Percentiles rank a stretch among this genome's conserved stretches.
Evolutionary conservation across 2,888 invertebrate species (phyloP).

Genomic region (Cosmia trapezina): DNA sequence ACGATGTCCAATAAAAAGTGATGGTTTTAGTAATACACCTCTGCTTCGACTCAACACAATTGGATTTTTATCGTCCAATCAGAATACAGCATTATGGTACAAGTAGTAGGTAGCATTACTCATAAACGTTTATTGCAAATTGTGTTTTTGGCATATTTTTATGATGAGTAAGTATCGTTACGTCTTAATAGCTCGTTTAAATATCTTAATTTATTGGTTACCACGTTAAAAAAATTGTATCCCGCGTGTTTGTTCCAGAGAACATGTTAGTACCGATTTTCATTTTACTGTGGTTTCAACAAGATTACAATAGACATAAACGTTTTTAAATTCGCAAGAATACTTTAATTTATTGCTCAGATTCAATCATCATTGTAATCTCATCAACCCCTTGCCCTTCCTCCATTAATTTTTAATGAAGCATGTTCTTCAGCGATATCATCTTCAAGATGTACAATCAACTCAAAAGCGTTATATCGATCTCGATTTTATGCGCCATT

Average conservation of each 20-base stretch:
- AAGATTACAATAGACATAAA: background rate
- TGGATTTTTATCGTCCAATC: constrained; percentile 65
- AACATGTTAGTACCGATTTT: background rate
- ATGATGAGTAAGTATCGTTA: constrained; percentile 27
- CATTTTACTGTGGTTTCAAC: background rate
- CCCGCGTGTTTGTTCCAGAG: background rate
- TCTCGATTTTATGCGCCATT: no score
- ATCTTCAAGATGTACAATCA: no score
- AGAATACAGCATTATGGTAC: constrained; percentile 55
- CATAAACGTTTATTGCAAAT: constrained; percentile 64
- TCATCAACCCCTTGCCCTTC: background rate
- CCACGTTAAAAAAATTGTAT: background rate
- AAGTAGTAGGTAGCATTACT: constrained; percentile 35
- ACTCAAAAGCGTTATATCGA: no score
- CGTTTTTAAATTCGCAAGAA: background rate
- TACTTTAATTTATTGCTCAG: background rate
- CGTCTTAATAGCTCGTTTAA: background rate
- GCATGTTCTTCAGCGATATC: background rate
- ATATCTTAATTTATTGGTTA: constrained; percentile 2
- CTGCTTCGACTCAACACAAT: constrained; percentile 56
- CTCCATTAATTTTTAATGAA: background rate
- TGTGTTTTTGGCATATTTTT: constrained; percentile 41
- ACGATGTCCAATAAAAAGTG: constrained; percentile 64
- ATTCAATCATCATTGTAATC: background rate
- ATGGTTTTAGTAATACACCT: constrained; percentile 61